Conservation (phyloP, 2,113 vertebrate genomes). For the Neomonachus schauinslandi region DNA sequence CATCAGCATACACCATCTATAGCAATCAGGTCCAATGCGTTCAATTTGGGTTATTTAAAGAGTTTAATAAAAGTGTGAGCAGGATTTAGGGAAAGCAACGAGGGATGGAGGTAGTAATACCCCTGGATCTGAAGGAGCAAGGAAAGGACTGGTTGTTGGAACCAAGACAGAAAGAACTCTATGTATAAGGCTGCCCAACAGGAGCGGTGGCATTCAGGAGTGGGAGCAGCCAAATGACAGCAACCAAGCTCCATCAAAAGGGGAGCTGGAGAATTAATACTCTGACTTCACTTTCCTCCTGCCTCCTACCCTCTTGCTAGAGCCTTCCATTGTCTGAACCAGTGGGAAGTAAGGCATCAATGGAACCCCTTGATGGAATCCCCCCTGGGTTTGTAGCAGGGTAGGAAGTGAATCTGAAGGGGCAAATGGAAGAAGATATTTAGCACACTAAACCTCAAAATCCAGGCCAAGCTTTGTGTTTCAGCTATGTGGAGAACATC, state of each 20-base stretch:
- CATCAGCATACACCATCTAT: neutral
- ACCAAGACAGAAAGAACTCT: neutral
- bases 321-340: neutral
- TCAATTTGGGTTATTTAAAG: neutral
- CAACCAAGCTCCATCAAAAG: neutral
- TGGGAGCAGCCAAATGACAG: neutral
- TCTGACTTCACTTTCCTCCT: neutral
- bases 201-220: neutral
- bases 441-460: neutral
- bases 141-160: neutral
- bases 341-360: neutral
- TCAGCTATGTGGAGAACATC: neutral
- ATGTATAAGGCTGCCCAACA: neutral
- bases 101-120: neutral
- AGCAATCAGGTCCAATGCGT: neutral
- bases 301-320: neutral
- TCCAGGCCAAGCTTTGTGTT: neutral
- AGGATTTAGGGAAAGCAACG: neutral
- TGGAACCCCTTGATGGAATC: neutral
- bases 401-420: neutral
- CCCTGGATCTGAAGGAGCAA: neutral
- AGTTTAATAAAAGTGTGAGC: neutral
- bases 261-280: neutral
- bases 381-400: neutral
- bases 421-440: neutral